phyloP scores from a whole-genome alignment of 2,113 vertebrate genomes.

The Psephotus haematonotus region DNA sequence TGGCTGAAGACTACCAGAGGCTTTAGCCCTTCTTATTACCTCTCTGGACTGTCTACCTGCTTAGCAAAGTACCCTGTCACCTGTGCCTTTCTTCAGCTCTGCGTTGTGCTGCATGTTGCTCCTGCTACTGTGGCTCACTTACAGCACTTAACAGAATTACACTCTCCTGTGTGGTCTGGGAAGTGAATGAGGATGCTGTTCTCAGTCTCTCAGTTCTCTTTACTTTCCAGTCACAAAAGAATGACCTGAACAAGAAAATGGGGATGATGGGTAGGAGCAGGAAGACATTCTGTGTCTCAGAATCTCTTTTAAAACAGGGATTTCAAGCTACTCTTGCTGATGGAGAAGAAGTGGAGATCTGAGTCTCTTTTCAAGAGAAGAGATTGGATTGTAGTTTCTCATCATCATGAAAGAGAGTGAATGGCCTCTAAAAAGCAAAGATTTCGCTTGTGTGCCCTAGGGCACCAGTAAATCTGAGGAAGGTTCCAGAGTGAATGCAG shows the following conservation, averaged over 20 bases:
- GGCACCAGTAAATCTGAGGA: background rate
- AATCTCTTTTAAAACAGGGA: background rate
- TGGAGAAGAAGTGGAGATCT: background rate
- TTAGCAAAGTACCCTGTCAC: background rate
- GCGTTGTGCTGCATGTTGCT: accelerated
- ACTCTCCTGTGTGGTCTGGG: background rate
- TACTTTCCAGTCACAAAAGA: background rate
- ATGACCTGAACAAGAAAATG: background rate
- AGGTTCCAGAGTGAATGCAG: background rate
- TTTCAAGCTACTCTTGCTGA: background rate
- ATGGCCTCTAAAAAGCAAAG: background rate
- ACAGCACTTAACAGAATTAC: background rate
- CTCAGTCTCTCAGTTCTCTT: background rate
- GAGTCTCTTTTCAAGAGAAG: background rate
- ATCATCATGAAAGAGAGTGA: background rate
- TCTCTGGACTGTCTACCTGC: background rate
- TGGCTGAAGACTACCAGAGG: background rate
- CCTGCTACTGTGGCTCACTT: background rate
- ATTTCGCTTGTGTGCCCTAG: background rate
- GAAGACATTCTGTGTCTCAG: background rate
- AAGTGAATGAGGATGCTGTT: background rate
- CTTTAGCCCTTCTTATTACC: background rate
- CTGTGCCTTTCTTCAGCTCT: background rate
- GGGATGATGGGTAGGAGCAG: background rate
- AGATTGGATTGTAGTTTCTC: background rate